Percentiles rank a stretch among this genome's conserved stretches.
These are phyloP conservation scores for Agrochola circellaris DNA, from an alignment of 2,888 invertebrate genomes.

Conservation along the genomic window DNA sequence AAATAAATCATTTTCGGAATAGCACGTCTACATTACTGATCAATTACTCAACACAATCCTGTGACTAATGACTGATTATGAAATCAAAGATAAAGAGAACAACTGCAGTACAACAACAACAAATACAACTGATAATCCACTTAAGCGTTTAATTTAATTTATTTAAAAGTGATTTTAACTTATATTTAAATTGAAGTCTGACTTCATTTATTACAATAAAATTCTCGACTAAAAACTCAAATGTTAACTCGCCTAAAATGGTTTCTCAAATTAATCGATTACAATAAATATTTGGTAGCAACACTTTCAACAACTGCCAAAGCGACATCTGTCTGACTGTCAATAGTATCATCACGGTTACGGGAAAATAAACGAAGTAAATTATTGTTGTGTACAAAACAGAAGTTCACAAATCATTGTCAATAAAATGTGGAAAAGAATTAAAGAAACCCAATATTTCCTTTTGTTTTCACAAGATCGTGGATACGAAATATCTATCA, in stretches of 20 bases:
- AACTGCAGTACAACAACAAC: neutral
- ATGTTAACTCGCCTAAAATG: conserved; percentile 6
- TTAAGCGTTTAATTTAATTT: no score
- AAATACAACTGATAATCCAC: no score
- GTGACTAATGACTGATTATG: neutral
- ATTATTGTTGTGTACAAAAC: conserved; percentile 18
- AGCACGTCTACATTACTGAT: no score
- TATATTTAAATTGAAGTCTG: neutral
- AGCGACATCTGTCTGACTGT: neutral
- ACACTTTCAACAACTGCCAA: conserved; percentile 11
- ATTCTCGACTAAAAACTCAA: neutral
- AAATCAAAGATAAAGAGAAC: neutral
- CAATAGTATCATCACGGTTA: conserved; percentile 16
- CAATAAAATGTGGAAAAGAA: conserved; percentile 73
- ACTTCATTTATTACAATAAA: neutral
- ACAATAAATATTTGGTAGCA: neutral
- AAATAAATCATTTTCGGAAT: no score
- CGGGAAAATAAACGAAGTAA: conserved; percentile 24
- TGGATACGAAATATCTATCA: conserved; percentile 71
- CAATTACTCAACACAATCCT: neutral
- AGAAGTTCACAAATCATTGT: neutral
- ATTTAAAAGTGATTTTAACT: no score
- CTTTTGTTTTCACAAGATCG: conserved; percentile 57
- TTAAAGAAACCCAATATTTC: conserved; percentile 67
- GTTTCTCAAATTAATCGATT: neutral